phyloP scores from a whole-genome alignment of 2,888 invertebrate genomes.

The Leucania comma region DNA sequence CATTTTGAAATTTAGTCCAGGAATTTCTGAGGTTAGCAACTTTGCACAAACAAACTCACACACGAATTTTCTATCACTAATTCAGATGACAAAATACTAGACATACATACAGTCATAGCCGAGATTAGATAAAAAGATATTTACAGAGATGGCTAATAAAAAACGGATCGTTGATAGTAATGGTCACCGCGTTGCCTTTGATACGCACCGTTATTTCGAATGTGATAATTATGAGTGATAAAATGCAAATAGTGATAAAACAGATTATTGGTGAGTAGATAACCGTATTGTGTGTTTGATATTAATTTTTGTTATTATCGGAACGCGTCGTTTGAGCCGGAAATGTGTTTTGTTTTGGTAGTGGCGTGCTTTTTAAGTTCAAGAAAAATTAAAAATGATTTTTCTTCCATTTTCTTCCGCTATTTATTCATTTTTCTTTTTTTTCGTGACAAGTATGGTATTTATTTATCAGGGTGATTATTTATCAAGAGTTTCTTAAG shows the following conservation, averaged over 20 bases:
- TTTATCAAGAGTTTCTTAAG: no score
- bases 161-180: slow-evolving; percentile 69
- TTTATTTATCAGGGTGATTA: no score
- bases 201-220: slow-evolving; percentile 25
- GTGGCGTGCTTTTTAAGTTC: background rate
- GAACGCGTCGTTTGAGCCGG: background rate
- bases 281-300: slow-evolving; percentile 20
- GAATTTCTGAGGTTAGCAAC: background rate
- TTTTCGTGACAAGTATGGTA: no score
- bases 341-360: slow-evolving; percentile 1
- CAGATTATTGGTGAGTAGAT: slow-evolving; percentile 58
- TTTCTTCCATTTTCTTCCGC: no score
- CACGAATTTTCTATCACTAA: slow-evolving; percentile 10
- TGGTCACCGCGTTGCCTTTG: slow-evolving; percentile 59
- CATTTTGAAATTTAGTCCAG: background rate
- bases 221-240: slow-evolving; percentile 36
- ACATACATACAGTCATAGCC: slow-evolving; percentile 49
- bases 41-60: slow-evolving; percentile 20
- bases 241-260: slow-evolving; percentile 52
- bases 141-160: slow-evolving; percentile 70
- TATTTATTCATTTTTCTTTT: no score
- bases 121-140: slow-evolving; percentile 72
- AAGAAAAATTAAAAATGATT: background rate
- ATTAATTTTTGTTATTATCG: slow-evolving; percentile 24
- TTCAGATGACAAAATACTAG: slow-evolving; percentile 35